These are phyloP conservation scores for Ginglymostoma cirratum DNA, from an alignment of 2,113 vertebrate species.

Conservation along the genomic window DNA sequence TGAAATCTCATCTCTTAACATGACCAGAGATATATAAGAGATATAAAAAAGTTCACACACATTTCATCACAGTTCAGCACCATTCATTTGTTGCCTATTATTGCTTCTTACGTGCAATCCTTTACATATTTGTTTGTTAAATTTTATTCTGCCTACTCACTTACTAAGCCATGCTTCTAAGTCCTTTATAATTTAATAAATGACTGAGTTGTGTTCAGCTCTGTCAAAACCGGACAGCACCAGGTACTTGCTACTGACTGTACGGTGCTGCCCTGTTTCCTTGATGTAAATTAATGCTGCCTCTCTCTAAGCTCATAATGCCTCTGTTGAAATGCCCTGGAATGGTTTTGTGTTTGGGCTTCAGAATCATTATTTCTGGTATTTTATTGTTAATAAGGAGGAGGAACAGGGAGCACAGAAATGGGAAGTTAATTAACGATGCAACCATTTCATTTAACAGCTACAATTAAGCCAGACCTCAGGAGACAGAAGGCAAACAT, in stretches of 20 bases:
- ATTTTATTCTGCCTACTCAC: not conserved
- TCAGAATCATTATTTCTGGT: not conserved
- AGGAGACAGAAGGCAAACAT: slow-evolving; percentile 75
- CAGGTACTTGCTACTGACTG: no score
- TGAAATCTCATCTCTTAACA: no score
- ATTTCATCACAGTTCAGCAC: not conserved
- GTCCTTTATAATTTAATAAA: not conserved
- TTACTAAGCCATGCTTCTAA: not conserved
- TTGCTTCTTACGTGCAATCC: not conserved
- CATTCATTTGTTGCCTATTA: not conserved
- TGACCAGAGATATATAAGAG: no score
- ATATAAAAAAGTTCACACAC: no score
- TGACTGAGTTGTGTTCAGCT: not conserved
- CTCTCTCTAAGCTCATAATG: not conserved
- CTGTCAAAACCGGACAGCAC: not conserved
- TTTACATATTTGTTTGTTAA: no score
- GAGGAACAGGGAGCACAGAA: not conserved
- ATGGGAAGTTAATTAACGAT: not conserved
- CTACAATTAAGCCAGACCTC: slow-evolving; percentile 80
- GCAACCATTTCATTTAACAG: slow-evolving; percentile 52
- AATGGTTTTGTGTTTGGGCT: not conserved
- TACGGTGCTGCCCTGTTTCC: not conserved
- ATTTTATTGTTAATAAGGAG: not conserved
- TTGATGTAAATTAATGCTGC: not conserved
- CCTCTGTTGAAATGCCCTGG: not conserved